Conservation (phyloP, 2,797 vertebrate species). For the Gallinago nigripennis region DNA sequence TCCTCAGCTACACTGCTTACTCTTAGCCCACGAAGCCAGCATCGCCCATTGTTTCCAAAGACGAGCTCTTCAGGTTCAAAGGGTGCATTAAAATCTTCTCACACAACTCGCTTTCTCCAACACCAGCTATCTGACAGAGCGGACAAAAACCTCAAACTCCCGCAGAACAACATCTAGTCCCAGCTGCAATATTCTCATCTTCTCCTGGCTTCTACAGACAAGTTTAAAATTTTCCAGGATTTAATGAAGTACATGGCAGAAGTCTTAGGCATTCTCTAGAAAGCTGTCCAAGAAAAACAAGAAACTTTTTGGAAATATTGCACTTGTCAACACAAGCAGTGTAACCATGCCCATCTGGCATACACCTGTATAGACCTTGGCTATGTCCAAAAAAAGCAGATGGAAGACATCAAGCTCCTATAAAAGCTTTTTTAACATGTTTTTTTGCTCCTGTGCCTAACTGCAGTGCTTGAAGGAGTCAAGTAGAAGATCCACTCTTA, state of each 20-base stretch:
- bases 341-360: constrained; percentile 57
- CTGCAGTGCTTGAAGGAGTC: background rate
- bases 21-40: background rate
- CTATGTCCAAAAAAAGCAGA: constrained; percentile 39
- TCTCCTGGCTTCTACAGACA: constrained; percentile 24
- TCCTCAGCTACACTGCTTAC: background rate
- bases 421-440: background rate
- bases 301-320: constrained; percentile 28
- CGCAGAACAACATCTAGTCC: background rate
- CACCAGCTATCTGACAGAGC: background rate
- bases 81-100: background rate
- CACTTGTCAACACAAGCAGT: constrained; percentile 30
- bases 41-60: background rate
- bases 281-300: constrained; percentile 46
- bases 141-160: background rate
- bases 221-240: constrained; percentile 51
- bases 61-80: background rate
- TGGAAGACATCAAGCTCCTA: background rate
- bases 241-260: constrained; percentile 44
- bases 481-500: background rate
- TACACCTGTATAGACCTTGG: constrained; percentile 56
- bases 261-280: constrained; percentile 40
- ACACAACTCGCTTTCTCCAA: background rate
- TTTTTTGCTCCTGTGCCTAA: constrained; percentile 2
- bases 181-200: constrained; percentile 40